Conservation (phyloP, 2,797 vertebrate genomes). For the Agapornis canus region DNA sequence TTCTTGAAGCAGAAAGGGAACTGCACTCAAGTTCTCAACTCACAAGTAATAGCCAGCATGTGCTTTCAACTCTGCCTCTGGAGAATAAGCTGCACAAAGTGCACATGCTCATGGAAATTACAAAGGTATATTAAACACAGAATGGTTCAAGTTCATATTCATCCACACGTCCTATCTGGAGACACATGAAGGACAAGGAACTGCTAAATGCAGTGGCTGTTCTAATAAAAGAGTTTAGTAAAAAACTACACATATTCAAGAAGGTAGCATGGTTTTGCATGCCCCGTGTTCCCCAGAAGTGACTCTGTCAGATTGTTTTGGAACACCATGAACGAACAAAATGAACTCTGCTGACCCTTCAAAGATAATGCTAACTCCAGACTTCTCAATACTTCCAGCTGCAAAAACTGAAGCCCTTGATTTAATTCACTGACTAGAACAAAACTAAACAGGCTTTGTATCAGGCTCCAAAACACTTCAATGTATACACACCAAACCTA, state of each 20-base stretch:
- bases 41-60: not conserved
- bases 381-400: not conserved
- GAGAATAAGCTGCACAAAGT: not conserved
- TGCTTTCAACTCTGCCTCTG: not conserved
- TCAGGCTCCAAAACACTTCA: not conserved
- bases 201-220: not conserved
- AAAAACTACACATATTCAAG: accelerated
- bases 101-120: accelerated
- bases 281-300: not conserved
- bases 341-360: conserved; percentile 3
- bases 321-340: not conserved
- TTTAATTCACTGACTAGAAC: not conserved
- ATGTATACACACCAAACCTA: not conserved
- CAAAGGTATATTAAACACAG: not conserved
- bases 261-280: not conserved
- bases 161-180: not conserved
- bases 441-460: not conserved
- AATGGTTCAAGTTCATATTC: accelerated
- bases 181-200: not conserved
- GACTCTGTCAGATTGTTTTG: not conserved
- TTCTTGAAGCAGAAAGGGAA: not conserved
- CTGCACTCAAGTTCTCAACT: not conserved
- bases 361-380: not conserved
- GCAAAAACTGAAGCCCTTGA: not conserved
- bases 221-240: not conserved